phyloP scores from a whole-genome alignment of 2,888 invertebrate genomes.

The Chorisops tibialis region DNA sequence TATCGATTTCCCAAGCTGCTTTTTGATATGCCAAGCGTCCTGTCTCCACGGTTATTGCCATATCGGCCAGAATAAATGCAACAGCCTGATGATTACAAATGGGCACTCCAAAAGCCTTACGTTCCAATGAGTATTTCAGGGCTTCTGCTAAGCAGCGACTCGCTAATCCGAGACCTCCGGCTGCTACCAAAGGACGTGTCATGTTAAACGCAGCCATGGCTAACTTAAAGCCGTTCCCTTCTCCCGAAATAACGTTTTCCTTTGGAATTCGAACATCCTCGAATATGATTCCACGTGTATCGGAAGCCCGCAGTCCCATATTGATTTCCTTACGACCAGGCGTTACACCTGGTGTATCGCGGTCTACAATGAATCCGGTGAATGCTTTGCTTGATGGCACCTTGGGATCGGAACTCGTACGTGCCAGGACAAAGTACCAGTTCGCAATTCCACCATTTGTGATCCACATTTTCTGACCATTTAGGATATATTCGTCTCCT shows the following conservation, averaged over 20 bases:
- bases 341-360: constrained; percentile 79
- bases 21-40: constrained; percentile 81
- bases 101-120: constrained; percentile 88
- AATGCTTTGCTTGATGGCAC: constrained; percentile 87
- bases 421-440: too few relatives aligned
- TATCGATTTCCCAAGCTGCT: constrained; percentile 88
- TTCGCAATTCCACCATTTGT: too few relatives aligned
- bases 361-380: constrained; percentile 95
- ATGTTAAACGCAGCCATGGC: constrained; percentile 96
- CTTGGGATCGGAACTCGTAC: constrained; percentile 91
- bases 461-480: constrained; percentile 99
- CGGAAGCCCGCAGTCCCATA: constrained; percentile 96
- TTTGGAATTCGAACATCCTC: constrained; percentile 95
- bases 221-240: constrained; percentile 94
- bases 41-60: constrained; percentile 87
- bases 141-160: constrained; percentile 91
- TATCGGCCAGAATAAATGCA: constrained; percentile 92
- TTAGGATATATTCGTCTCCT: constrained; percentile 88
- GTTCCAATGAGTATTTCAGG: constrained; percentile 83
- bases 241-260: constrained; percentile 84
- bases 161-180: constrained; percentile 86
- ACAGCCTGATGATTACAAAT: constrained; percentile 85
- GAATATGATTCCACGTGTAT: too few relatives aligned
- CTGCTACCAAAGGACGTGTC: constrained; percentile 88
- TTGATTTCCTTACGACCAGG: constrained; percentile 93